A percentile compares a stretch with the other conserved stretches of the same genome.
phyloP scores from a whole-genome alignment of 2,888 invertebrate species.

The Epinotia nisella region DNA sequence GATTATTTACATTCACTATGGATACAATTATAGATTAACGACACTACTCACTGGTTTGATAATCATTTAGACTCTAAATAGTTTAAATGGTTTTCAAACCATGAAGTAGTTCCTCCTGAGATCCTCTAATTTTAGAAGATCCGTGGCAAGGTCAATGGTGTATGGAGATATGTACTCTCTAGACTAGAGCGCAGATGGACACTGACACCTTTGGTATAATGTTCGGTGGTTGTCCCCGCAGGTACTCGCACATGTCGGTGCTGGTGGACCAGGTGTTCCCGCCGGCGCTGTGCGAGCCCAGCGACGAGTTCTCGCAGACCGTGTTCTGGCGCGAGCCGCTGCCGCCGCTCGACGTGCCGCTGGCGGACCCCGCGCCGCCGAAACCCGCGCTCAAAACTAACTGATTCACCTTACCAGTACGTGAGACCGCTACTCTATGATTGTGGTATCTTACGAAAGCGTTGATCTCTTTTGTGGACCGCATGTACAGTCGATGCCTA shows the following conservation, averaged over 20 bases:
- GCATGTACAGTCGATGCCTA: too few relatives aligned
- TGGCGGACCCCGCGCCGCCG: conserved; percentile 50
- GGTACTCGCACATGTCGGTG: conserved; percentile 97
- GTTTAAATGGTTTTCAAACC: too few relatives aligned
- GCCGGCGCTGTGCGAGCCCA: conserved; percentile 86
- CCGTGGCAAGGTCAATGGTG: too few relatives aligned
- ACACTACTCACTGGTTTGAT: too few relatives aligned
- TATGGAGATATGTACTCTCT: too few relatives aligned
- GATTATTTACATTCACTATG: too few relatives aligned
- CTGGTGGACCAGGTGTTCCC: conserved; percentile 99
- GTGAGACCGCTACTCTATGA: background rate
- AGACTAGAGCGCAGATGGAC: too few relatives aligned
- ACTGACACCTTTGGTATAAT: too few relatives aligned
- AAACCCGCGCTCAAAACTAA: conserved; percentile 46
- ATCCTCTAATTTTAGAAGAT: too few relatives aligned
- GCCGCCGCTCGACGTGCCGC: conserved; percentile 67
- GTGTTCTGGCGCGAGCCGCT: conserved; percentile 97
- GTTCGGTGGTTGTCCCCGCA: conserved; percentile 74
- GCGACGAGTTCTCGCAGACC: conserved; percentile 92
- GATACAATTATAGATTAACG: too few relatives aligned
- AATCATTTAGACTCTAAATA: too few relatives aligned
- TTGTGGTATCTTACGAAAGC: background rate
- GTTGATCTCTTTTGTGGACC: background rate
- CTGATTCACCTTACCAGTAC: background rate
- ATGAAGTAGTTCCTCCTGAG: too few relatives aligned